Base-by-base conservation (phyloP, 2,797 vertebrate species). In the Meda fulgida region DNA sequence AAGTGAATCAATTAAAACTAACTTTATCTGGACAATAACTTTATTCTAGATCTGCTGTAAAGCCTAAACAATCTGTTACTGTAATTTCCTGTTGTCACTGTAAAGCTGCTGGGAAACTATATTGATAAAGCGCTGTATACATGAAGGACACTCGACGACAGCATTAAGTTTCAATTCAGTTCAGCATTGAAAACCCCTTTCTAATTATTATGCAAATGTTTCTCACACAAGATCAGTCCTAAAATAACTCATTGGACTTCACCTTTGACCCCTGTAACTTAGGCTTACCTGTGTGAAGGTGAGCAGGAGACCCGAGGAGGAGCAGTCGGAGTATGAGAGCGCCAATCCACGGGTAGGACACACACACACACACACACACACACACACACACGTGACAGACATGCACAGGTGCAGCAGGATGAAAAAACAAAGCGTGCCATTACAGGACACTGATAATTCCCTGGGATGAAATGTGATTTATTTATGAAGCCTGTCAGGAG, bases 251-350 rank as follows among this genome's bases (percentile, higher is more conserved):
- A 1, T 21, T 13, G 58, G 34, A 36, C n/a, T 5, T 53, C 43
- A 79, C 76, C 65, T 86, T 84, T 84, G 69, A 71, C 83, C 58
- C 19, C 11, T 51, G 23, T 38, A 36, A 70, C 26, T 13, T 7
- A 31, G 29, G 26, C 85, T 83, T 84, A 89, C 89, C 89, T 88
- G 89, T 58, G 51, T 55, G 65, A 69, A 81, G 83, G 81, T 89
- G 81, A 87, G 81, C 79, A 87, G 84, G 84, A 85, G 71, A 86
- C 60, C 55, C n/a, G n/a, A 29, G 34, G 79, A 87, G 67, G 43
- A 79, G 51, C 58, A 23, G 71, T 40, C 73, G 26, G 46, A 40
- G 60, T 53, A 23, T 34, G 69, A 78, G 78, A 40, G 66, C 40
- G 14, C 63, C 31, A 53, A 18, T 60, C 36, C 76, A 43, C 21